Conservation (phyloP, 2,113 vertebrate species). For the Mellivora capensis region DNA sequence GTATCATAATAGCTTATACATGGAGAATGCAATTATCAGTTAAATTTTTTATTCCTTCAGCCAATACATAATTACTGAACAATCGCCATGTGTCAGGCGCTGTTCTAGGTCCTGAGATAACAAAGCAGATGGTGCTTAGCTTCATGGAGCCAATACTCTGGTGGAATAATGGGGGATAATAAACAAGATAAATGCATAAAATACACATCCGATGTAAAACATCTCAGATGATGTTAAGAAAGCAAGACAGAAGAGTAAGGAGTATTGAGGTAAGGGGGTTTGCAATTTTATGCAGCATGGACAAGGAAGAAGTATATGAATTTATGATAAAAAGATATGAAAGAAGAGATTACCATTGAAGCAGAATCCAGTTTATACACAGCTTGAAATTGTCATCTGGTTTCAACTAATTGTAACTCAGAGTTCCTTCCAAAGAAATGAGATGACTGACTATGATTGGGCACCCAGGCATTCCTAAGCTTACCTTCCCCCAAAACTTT, state of each 20-base stretch:
- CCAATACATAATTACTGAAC: background rate
- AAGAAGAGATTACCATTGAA: background rate
- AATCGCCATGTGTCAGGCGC: background rate
- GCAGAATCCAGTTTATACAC: background rate
- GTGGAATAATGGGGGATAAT: background rate
- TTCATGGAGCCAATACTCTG: background rate
- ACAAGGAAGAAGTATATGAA: background rate
- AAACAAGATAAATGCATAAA: background rate
- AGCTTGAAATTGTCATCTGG: background rate
- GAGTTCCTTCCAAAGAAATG: background rate
- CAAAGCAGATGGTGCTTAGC: background rate
- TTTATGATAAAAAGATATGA: background rate
- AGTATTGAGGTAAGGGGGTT: background rate
- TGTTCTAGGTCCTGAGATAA: background rate
- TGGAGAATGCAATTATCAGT: background rate
- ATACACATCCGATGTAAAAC: background rate
- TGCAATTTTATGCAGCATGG: background rate
- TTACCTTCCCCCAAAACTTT: fast-evolving
- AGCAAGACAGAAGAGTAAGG: no score
- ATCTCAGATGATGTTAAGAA: background rate
- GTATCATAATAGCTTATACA: background rate
- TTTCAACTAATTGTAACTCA: background rate
- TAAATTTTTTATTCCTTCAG: background rate
- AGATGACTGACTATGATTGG: background rate
- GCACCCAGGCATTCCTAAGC: background rate